phyloP scores from a whole-genome alignment of 2,113 vertebrate genomes.

The Heteronetta atricapilla region DNA sequence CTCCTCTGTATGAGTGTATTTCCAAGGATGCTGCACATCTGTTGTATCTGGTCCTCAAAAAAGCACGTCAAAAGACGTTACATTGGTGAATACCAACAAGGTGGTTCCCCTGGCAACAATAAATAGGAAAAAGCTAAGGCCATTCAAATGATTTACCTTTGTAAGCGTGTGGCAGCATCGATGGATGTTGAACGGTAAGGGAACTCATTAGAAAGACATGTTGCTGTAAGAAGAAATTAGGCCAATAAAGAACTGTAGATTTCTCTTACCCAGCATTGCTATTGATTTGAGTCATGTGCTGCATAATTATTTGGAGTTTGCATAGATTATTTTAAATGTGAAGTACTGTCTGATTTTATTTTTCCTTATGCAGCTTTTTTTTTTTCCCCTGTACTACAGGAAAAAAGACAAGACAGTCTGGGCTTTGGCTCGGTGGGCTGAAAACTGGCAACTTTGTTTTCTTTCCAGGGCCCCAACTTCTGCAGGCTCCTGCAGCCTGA shows the following conservation, averaged over 20 bases:
- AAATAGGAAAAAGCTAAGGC: conserved; percentile 7
- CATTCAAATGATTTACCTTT: conserved; percentile 43
- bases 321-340: background rate
- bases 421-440: background rate
- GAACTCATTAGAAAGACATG: background rate
- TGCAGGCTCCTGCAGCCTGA: background rate
- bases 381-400: background rate
- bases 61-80: background rate
- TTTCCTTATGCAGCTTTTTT: background rate
- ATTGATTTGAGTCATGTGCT: background rate
- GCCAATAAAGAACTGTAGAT: background rate
- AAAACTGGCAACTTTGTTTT: background rate
- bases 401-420: background rate
- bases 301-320: background rate
- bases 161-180: background rate
- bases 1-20: background rate
- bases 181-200: conserved; percentile 17
- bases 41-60: background rate
- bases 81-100: conserved; percentile 16
- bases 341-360: background rate
- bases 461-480: background rate
- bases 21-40: background rate
- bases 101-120: conserved; percentile 60
- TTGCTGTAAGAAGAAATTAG: background rate
- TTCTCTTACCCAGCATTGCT: background rate